Percentiles rank a stretch among this genome's conserved stretches.
Evolutionary conservation across 2,113 vertebrate species (phyloP).

Genomic region (Larimichthys polyactis): DNA sequence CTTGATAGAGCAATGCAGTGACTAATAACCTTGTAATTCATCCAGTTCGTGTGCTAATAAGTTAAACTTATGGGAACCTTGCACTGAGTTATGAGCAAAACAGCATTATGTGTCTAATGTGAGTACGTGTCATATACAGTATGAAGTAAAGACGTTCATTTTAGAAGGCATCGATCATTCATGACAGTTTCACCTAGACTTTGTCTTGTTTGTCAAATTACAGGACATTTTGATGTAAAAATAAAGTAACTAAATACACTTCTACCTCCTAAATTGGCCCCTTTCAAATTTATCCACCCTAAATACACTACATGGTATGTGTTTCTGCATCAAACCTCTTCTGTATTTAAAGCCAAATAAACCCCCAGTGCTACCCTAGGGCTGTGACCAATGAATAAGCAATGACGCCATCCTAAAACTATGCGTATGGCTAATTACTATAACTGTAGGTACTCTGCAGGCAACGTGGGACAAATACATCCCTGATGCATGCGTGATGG

Average conservation of each 20-base stretch:
- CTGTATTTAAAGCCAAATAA: conserved; percentile 31
- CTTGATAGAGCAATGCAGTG: neutral
- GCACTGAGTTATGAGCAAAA: neutral
- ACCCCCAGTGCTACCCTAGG: conserved; percentile 6
- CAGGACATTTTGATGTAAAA: conserved; percentile 28
- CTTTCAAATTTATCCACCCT: conserved; percentile 16
- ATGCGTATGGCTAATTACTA: conserved; percentile 59
- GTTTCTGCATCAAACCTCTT: conserved; percentile 3
- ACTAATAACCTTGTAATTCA: neutral
- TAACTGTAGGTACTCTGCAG: conserved; percentile 31
- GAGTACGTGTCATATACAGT: neutral
- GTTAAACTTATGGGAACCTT: neutral
- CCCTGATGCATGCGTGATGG: neutral
- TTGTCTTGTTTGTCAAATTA: conserved; percentile 43
- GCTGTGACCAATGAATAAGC: conserved; percentile 45
- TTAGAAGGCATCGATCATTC: conserved; percentile 23
- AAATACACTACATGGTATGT: neutral
- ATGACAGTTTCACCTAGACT: conserved; percentile 15
- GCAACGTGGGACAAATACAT: conserved; percentile 33
- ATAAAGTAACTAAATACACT: conserved; percentile 18
- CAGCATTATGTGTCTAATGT: neutral
- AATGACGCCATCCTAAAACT: conserved; percentile 29
- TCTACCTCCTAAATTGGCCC: conserved; percentile 8
- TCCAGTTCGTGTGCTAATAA: neutral
- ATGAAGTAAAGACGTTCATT: conserved; percentile 22